Conservation (phyloP, 53 echinoderm and acorn worm species). For the Actinopyga echinites region DNA sequence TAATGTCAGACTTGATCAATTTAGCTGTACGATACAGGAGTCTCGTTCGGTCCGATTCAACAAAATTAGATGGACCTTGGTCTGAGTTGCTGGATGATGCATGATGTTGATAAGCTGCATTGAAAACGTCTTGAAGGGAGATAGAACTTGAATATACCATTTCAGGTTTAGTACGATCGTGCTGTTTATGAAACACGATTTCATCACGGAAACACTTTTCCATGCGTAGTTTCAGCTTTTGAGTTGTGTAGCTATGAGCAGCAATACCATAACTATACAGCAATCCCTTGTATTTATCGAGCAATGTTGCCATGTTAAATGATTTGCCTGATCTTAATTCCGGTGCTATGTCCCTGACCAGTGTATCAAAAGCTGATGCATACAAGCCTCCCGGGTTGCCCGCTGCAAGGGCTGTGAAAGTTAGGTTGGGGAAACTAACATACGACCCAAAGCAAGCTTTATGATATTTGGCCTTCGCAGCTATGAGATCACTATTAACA, state of each 20-base stretch:
- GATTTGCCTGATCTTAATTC: conserved; percentile 1
- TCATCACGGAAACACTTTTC: not conserved
- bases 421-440: conserved; percentile 42
- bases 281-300: not conserved
- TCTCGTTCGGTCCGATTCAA: not conserved
- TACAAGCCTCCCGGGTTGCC: not conserved
- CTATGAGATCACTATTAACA: conserved; percentile 13
- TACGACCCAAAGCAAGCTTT: conserved; percentile 28
- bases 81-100: not conserved
- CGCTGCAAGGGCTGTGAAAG: not conserved
- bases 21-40: not conserved
- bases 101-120: not conserved
- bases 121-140: conserved; percentile 2
- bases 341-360: not conserved
- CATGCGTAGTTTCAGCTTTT: conserved; percentile 1
- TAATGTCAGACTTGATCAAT: not conserved
- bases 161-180: not conserved
- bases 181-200: not conserved
- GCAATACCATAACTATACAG: not conserved
- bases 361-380: not conserved
- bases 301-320: conserved; percentile 2
- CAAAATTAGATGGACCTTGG: not conserved
- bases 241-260: conserved; percentile 6
- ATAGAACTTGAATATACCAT: conserved; percentile 1
- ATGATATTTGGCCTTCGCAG: conserved; percentile 48